A percentile compares a stretch with the other conserved stretches of the same genome.
Evolutionary conservation across 2,888 invertebrate species (phyloP).

Genomic region (Alloplasta piceator): DNA sequence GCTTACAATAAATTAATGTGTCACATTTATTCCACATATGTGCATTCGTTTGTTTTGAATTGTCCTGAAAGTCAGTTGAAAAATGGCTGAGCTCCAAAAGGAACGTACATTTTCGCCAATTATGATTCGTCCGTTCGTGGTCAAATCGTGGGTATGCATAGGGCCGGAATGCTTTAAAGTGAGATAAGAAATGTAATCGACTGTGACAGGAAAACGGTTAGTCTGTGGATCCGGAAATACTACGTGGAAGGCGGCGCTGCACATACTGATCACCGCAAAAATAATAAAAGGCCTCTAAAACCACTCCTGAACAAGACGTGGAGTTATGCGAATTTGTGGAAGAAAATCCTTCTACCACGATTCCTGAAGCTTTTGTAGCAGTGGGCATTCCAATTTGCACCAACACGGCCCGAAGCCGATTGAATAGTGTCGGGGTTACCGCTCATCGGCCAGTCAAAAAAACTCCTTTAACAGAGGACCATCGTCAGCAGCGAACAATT

Average conservation of each 20-base stretch:
- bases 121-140: background rate
- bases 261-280: slow-evolving; percentile 18
- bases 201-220: slow-evolving; percentile 11
- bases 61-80: slow-evolving; percentile 1
- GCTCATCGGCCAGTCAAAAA: too few relatives aligned
- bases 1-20: slow-evolving; percentile 3
- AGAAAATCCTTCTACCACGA: too few relatives aligned
- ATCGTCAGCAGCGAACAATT: too few relatives aligned
- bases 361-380: too few relatives aligned
- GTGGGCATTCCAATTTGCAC: too few relatives aligned
- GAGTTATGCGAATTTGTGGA: too few relatives aligned
- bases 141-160: background rate
- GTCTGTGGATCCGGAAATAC: background rate
- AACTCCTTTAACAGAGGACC: too few relatives aligned
- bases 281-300: too few relatives aligned
- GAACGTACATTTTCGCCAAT: slow-evolving; percentile 14
- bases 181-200: background rate
- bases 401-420: too few relatives aligned
- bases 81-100: slow-evolving; percentile 13
- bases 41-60: slow-evolving; percentile 15
- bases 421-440: too few relatives aligned
- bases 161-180: background rate
- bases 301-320: too few relatives aligned
- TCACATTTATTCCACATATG: slow-evolving; percentile 10
- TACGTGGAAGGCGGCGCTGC: background rate